Evolutionary conservation across 2,797 vertebrate species (phyloP).

Genomic region (Acanthurus lineatus): DNA sequence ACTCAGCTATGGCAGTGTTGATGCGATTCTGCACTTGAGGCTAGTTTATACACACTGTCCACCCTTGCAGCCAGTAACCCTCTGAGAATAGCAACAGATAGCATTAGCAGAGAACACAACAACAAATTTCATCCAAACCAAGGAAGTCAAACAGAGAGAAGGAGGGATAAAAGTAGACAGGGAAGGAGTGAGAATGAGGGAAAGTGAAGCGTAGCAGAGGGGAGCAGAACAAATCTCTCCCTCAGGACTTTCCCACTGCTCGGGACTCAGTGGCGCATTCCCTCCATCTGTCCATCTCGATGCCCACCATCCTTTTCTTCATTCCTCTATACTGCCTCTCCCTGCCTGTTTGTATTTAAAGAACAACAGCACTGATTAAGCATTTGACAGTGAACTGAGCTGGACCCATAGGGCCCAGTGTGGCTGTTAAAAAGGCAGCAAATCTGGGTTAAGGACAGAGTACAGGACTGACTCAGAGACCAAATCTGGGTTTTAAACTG

Average conservation of each 20-base stretch:
- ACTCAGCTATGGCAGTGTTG: slow-evolving; percentile 25
- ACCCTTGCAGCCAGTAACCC: slow-evolving; percentile 40
- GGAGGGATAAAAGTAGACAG: slow-evolving; percentile 26
- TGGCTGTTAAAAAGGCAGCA: neutral
- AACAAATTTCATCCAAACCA: slow-evolving; percentile 63
- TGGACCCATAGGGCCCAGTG: neutral
- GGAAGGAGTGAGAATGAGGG: slow-evolving; percentile 41
- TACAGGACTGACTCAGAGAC: neutral
- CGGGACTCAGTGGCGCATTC: slow-evolving; percentile 55
- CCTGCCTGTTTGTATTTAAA: slow-evolving; percentile 31
- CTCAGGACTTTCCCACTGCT: slow-evolving; percentile 71
- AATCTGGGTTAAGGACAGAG: neutral
- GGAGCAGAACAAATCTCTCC: slow-evolving; percentile 74
- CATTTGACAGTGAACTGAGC: slow-evolving; percentile 27
- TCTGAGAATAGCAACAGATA: slow-evolving; percentile 74
- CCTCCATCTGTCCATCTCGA: slow-evolving; percentile 58
- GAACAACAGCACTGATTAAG: slow-evolving; percentile 51
- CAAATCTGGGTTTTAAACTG: neutral
- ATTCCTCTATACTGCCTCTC: slow-evolving; percentile 24
- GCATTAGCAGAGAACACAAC: slow-evolving; percentile 55
- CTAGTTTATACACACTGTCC: slow-evolving; percentile 57
- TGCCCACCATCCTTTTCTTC: slow-evolving; percentile 31
- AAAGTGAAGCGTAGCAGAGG: slow-evolving; percentile 50
- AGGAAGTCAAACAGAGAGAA: slow-evolving; percentile 63
- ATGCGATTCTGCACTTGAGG: slow-evolving; percentile 57